phyloP scores from a whole-genome alignment of 1,140 invertebrate genomes.

The Halesus radiatus region DNA sequence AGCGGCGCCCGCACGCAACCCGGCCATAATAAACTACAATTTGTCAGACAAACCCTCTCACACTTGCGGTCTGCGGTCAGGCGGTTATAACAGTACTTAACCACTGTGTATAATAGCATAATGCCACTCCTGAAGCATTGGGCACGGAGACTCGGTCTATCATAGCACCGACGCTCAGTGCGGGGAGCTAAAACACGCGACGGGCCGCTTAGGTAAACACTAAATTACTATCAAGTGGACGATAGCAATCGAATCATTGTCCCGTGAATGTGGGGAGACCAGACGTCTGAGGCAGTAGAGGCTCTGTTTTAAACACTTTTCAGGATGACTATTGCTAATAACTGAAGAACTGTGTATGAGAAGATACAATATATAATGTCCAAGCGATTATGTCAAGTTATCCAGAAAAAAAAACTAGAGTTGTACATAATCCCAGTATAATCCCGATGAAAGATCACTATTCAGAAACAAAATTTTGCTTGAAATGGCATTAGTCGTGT shows the following conservation, averaged over 20 bases:
- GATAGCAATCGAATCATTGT: conserved; percentile 32
- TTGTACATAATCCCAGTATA: too few species aligned
- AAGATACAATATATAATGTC: too few species aligned
- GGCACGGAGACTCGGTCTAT: conserved; percentile 1
- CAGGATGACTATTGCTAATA: too few species aligned
- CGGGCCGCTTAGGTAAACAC: conserved; percentile 35
- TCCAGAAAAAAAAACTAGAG: too few species aligned
- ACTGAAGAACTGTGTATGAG: too few species aligned
- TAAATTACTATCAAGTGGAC: conserved; percentile 32
- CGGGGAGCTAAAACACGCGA: conserved; percentile 6
- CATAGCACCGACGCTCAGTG: background rate
- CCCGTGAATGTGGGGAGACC: conserved; percentile 1
- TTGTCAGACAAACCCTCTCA: conserved; percentile 24
- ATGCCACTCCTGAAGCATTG: background rate
- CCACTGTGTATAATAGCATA: too few species aligned
- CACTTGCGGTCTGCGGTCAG: background rate
- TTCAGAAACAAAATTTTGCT: too few species aligned
- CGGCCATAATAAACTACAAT: conserved; percentile 23
- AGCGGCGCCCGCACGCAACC: background rate
- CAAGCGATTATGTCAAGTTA: too few species aligned
- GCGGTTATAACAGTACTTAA: background rate
- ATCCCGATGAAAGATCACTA: too few species aligned
- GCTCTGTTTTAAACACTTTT: too few species aligned
- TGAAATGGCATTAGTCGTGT: too few species aligned
- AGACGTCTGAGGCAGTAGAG: background rate